Evolutionary conservation across 2,888 invertebrate genomes (phyloP), one percentile per base, ranked within the genome.

Genomic region (Hylaea fasciaria): DNA sequence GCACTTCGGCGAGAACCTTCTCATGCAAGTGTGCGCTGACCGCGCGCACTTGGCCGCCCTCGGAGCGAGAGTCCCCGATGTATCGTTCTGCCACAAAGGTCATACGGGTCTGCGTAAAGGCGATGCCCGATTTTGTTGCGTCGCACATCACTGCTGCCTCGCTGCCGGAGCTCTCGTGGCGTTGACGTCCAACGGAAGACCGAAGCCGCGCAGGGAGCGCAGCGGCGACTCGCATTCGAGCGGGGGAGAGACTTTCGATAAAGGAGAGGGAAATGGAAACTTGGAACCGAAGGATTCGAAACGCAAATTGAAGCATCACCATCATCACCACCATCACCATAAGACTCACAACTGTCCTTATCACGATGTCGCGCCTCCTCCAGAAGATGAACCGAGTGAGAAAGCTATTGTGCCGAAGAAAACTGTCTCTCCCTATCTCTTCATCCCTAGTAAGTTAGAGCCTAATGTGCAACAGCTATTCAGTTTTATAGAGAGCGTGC

Each of bases 391-490:
- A 62, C 85, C 85, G 1, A 83, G 84, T 43, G 87, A 87, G 66
- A 89, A 85, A 68, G 74, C 77, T 12, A 67, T 87, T 43, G 81
- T 85, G 45, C 89, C 90, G 43, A 89, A 88, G 68, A 91, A 91
- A 81, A 87, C 90, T 62, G 88, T 93, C 44, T 93, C 93, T 72
- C 92, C 92, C 73, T 93, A 92, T 80, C 85, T 92, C 61, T 91
- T 82, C 70, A 92, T 93, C 77, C 92, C 89, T 71, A 91, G 91
- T 85, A 86, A 94, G 85, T 88, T 95, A 93, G 95, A 95, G 83
- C 95, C 95, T 53, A 96, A 96, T 85, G 96, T 96, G 49, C 96
- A 96, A 85, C 95, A 96, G 87, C 91, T 96, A 74, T 96, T 96
- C 86, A 96, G 95, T 86, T 96, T 96, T 80, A 96, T 96, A 71